These are phyloP conservation scores for Rhingia campestris DNA, from an alignment of 2,888 invertebrate species.

Conservation along the genomic window DNA sequence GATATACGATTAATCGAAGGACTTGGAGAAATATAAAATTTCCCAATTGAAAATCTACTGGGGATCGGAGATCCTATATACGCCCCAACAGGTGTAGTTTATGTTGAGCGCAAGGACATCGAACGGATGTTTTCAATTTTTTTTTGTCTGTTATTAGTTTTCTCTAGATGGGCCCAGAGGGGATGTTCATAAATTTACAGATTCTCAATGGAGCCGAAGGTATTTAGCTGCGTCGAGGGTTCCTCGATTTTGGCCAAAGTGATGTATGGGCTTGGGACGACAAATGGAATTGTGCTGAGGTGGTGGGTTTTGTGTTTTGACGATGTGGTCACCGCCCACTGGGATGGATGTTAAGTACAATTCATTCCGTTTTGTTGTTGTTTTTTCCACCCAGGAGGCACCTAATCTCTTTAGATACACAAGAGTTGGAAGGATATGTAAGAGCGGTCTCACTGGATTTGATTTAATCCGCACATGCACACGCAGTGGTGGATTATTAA, in stretches of 20 bases:
- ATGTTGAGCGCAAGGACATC: conserved; percentile 17
- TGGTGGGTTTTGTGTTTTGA: neutral
- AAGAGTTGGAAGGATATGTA: neutral
- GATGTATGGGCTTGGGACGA: conserved; percentile 46
- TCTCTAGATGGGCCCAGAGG: neutral
- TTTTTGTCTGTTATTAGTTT: conserved; percentile 1
- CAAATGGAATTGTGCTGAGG: conserved; percentile 14
- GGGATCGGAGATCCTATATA: conserved; percentile 24
- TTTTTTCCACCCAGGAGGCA: neutral
- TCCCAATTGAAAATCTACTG: conserved; percentile 63
- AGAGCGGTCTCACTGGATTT: conserved; percentile 32
- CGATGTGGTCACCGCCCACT: neutral
- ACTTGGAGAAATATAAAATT: conserved; percentile 5
- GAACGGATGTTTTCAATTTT: conserved; percentile 12
- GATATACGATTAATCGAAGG: conserved; percentile 34
- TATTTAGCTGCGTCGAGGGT: conserved; percentile 52
- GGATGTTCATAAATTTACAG: conserved; percentile 68
- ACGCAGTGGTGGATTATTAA: conserved; percentile 18
- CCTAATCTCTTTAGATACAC: neutral
- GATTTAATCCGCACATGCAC: conserved; percentile 34
- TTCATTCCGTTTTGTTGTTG: conserved; percentile 9
- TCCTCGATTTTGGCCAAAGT: conserved; percentile 38
- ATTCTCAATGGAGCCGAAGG: conserved; percentile 56
- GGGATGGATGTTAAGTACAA: conserved; percentile 2
- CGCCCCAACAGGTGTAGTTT: conserved; percentile 72